Conservation (phyloP, 2,888 invertebrate genomes). For the Thumatha senex region DNA sequence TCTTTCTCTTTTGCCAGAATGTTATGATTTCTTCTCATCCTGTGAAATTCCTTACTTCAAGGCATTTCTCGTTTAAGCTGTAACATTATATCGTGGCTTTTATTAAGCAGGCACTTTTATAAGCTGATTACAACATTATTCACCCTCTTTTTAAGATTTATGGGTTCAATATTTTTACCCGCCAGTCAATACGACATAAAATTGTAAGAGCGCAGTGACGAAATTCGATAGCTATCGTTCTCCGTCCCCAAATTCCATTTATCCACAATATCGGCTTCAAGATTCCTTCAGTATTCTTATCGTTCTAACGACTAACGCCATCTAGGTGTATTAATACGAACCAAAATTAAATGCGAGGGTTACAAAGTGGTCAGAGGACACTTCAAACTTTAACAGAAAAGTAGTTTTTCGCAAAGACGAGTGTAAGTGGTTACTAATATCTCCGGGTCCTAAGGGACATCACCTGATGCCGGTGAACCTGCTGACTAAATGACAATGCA, state of each 20-base stretch:
- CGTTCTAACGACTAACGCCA: conserved; percentile 25
- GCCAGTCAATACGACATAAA: conserved; percentile 10
- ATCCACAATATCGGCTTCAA: conserved; percentile 13
- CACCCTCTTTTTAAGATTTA: conserved; percentile 10
- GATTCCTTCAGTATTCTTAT: conserved; percentile 15
- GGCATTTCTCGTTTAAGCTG: not conserved
- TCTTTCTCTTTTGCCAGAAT: too few relatives aligned
- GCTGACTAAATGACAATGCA: too few relatives aligned
- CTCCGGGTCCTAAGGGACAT: too few relatives aligned
- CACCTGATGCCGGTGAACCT: too few relatives aligned
- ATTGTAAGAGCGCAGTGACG: conserved; percentile 8
- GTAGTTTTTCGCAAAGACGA: too few relatives aligned
- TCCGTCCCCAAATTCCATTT: conserved; percentile 12
- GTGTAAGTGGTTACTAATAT: too few relatives aligned
- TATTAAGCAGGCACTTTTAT: conserved; percentile 6
- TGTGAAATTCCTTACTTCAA: not conserved
- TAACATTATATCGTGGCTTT: conserved; percentile 2
- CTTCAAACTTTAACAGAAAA: too few relatives aligned
- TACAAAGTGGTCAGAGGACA: not conserved
- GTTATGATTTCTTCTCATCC: not conserved
- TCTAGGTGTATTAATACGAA: conserved; percentile 11
- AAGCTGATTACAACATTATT: conserved; percentile 11
- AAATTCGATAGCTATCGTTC: conserved; percentile 17
- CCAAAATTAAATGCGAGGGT: conserved; percentile 3
- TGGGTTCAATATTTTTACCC: conserved; percentile 11